Base-by-base conservation (phyloP, 2,888 invertebrate genomes). In the Vesta saturnalis region DNA sequence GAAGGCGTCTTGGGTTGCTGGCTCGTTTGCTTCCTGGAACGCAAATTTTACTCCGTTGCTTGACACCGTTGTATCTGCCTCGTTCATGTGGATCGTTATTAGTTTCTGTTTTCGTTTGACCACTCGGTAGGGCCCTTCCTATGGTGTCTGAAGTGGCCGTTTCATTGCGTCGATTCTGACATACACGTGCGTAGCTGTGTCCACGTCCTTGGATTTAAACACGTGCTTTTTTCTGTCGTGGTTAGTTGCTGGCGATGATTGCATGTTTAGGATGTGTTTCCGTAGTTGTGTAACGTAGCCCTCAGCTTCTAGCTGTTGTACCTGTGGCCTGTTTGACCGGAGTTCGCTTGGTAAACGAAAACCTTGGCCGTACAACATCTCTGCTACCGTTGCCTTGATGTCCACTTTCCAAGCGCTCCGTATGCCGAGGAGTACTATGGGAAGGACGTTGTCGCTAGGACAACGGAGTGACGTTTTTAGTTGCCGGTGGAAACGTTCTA, bases 401-500 rank as follows among this genome's bases (percentile, higher is more conserved):
- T 82, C 79, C 47, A 79, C 79, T 60, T 80, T 81, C 18, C 69
- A 71, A 1, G 75, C 64, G 0, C 77, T 68, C 2, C 82, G 74
- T 2, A 81, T 46, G 0, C 80, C 82, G 1, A 83, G 69, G 0
- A 83, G 67, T 4, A 83, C 77, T 2, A 73, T 65, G 0, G 82
- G 81, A 15, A 84, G 73, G n/a, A n/a, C 23, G 23, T 23, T 8
- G 23, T 23, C 4, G 23, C 23, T n/a, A n/a, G n/a, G n/a, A 23
- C 4, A 23, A 8, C 23, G 23, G 3, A 23, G 23, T 23, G 23
- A 23, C 8, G 23, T 8, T 23, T 23, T 23, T 8, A 23, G 23
- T 23, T 23, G 23, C 8, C 23, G 23, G 23, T 5, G 23, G 23
- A 23, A n/a, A n/a, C n/a, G n/a, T n/a, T n/a, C n/a, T n/a, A n/a